Conservation (phyloP, 2,797 vertebrate genomes). For the Xerus rutilus region DNA sequence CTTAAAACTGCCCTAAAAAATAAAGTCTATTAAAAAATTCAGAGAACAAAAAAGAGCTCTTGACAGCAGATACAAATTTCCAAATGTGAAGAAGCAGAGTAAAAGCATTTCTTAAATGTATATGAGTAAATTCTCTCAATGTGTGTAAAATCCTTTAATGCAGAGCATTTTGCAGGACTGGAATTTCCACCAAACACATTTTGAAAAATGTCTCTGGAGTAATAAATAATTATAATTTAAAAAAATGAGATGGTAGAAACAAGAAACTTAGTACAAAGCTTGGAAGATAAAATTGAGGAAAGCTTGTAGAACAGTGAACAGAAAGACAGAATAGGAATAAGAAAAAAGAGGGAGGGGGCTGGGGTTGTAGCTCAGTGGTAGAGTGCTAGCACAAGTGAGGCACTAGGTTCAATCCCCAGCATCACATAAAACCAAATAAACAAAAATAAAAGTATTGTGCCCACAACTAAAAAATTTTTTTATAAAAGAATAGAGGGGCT, state of each 20-base stretch:
- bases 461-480: too few relatives aligned
- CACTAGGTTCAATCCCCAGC: too few relatives aligned
- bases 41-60: constrained; percentile 14
- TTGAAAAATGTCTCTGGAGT: constrained; percentile 38
- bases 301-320: not conserved
- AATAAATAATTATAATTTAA: constrained; percentile 2
- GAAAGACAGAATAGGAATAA: constrained; percentile 49
- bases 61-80: not conserved
- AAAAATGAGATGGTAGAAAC: constrained; percentile 21
- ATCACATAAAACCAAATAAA: too few relatives aligned
- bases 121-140: not conserved
- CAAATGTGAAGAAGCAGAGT: not conserved
- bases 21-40: constrained; percentile 9
- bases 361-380: too few relatives aligned
- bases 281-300: not conserved
- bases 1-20: constrained; percentile 32
- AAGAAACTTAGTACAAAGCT: constrained; percentile 5
- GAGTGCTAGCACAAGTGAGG: too few relatives aligned
- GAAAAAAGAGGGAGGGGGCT: not conserved
- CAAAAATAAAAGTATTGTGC: too few relatives aligned
- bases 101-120: not conserved
- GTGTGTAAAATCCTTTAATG: not conserved
- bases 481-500: too few relatives aligned
- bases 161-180: not conserved
- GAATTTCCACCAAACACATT: not conserved